A percentile compares a stretch with the other conserved stretches of the same genome.
phyloP scores from a whole-genome alignment of 1,140 invertebrate genomes.

The Arion vulgaris region DNA sequence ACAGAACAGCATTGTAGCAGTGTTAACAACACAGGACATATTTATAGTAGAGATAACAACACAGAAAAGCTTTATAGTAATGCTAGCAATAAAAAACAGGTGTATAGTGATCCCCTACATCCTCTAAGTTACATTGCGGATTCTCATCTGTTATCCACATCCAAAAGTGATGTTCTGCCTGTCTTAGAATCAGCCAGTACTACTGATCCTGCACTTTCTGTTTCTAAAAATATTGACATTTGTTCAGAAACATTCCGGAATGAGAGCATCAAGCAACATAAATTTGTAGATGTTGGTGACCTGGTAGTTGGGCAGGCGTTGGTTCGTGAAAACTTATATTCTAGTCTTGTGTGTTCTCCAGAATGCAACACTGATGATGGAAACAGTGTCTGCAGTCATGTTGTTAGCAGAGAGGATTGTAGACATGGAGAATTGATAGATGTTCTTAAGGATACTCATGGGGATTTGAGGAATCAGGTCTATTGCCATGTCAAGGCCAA shows the following conservation, averaged over 20 bases:
- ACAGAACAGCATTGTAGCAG: not conserved
- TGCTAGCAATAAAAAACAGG: no score
- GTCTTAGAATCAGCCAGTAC: not conserved
- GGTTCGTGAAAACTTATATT: no score
- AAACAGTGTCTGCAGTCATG: not conserved
- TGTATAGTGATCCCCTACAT: no score
- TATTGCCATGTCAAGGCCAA: slow-evolving; percentile 19
- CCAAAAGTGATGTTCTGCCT: not conserved
- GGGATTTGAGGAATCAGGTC: slow-evolving; percentile 30
- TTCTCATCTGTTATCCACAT: not conserved
- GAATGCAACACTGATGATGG: not conserved
- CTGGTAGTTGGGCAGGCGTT: no score
- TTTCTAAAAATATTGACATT: not conserved
- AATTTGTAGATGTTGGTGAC: no score
- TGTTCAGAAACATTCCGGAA: no score
- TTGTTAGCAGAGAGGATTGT: no score
- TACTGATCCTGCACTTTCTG: not conserved
- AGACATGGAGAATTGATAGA: slow-evolving; percentile 25
- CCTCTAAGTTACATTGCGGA: no score
- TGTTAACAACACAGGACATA: not conserved
- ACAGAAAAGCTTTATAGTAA: not conserved
- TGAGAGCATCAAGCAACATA: no score
- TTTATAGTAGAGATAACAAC: not conserved
- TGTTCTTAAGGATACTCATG: slow-evolving; percentile 13
- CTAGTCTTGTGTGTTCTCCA: no score